Base-by-base conservation (phyloP, 2,888 invertebrate species). In the Meteorus colon region DNA sequence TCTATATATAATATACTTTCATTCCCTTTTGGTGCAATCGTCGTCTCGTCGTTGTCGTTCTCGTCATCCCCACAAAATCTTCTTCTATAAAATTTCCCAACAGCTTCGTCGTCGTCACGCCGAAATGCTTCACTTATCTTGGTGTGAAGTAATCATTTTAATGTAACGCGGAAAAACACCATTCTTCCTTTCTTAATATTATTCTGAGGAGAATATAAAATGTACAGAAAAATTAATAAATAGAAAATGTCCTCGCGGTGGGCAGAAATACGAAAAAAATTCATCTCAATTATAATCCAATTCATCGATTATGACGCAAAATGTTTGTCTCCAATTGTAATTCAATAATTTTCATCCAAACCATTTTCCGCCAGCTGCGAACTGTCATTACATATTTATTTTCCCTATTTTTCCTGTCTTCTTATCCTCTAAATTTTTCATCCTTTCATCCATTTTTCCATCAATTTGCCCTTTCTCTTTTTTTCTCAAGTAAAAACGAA, bases 121-220 rank as follows among this genome's bases (percentile, higher is more conserved):
- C 68, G 65, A 51, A 34, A 73, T 29, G 74, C 74, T 55, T 71
- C 29, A 60, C 55, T 66, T 66, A 55, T 66, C 55, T 34, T 6
- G 48, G 45, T 63, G 65, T 70, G 48, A 51, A 67, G 72, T 68
- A 76, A 76, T 76, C 45, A 72, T 76, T 71, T 71, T 75, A 66
- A 71, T 74, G 69, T 41, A 63, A 34, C 45, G 19, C 16, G n/a
- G 4, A n/a, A 5, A 5, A 34, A 19, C 67, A 60, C 45, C 16
- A 63, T 51, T 14, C 4, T 31, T 24, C 27, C 59, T 45, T 41
- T 24, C 62, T 4, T 12, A 29, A 27, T 12, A 29, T 29, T 62
- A 62, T 31, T 29, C 12, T 8, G 10, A 27, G 24, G 14, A 16
- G 62, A 4, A 8, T 55, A 10, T 19, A 24, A 19, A 19, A 37